Evolutionary conservation across 2,113 vertebrate species (phyloP).

Genomic region (Perca schrenkii): DNA sequence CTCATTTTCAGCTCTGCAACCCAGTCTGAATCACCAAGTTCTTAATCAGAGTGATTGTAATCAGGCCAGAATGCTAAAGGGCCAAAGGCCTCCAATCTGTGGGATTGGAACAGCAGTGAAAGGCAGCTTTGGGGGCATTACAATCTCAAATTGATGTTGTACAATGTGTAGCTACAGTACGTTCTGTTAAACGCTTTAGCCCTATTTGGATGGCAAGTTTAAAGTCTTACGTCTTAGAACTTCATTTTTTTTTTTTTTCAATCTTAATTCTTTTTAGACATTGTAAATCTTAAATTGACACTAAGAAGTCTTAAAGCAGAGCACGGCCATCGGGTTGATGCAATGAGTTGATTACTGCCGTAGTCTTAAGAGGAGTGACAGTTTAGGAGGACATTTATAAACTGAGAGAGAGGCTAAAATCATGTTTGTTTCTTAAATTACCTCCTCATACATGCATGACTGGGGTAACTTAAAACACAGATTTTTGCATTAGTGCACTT

Average conservation of each 20-base stretch:
- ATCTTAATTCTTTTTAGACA: conserved; percentile 81
- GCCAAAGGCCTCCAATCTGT: conserved; percentile 91
- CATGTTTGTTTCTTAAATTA: conserved; percentile 43
- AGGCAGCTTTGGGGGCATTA: conserved; percentile 93
- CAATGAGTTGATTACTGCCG: conserved; percentile 75
- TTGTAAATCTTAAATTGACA: conserved; percentile 85
- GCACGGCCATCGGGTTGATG: conserved; percentile 69
- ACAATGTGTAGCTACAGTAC: conserved; percentile 80
- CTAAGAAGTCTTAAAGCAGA: conserved; percentile 86
- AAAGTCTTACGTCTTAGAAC: conserved; percentile 82
- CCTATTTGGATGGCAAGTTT: conserved; percentile 78
- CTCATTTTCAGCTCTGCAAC: conserved; percentile 87
- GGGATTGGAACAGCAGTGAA: conserved; percentile 83
- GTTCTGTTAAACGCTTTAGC: conserved; percentile 82
- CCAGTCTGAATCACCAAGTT: conserved; percentile 91
- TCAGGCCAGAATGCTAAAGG: conserved; percentile 96
- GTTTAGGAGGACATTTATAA: conserved; percentile 58
- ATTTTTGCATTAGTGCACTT: conserved; percentile 59
- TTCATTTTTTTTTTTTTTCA: conserved; percentile 59
- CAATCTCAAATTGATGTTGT: conserved; percentile 90
- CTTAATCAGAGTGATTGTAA: conserved; percentile 93
- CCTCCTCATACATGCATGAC: conserved; percentile 21
- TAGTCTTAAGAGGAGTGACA: conserved; percentile 78
- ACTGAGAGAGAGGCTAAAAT: conserved; percentile 54
- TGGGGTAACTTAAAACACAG: conserved; percentile 30